Evolutionary conservation across 2,113 vertebrate genomes (phyloP).

Genomic region (Mirounga angustirostris): DNA sequence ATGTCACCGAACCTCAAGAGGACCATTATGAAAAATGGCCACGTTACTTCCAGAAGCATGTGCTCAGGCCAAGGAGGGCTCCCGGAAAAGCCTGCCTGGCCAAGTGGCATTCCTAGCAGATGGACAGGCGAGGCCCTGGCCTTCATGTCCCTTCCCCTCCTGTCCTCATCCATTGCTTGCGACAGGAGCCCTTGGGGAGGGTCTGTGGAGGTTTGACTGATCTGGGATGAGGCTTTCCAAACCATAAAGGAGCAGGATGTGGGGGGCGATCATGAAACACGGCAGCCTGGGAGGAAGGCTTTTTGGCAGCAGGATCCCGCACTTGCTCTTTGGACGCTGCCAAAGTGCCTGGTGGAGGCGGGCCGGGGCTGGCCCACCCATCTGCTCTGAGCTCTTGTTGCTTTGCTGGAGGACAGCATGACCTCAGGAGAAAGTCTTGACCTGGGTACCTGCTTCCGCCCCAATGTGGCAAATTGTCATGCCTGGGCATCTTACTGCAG

Average conservation of each 20-base stretch:
- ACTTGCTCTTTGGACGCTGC: not conserved
- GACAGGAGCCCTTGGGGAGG: not conserved
- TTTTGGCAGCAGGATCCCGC: not conserved
- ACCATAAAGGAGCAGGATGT: not conserved
- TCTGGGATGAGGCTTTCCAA: not conserved
- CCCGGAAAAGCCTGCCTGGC: not conserved
- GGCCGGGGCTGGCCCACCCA: not conserved
- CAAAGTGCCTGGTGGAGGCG: not conserved
- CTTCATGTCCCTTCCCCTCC: not conserved
- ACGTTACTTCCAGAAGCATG: not conserved
- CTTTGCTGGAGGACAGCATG: not conserved
- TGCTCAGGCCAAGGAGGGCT: not conserved
- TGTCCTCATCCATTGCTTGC: not conserved
- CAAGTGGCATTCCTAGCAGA: not conserved
- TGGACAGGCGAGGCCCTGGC: accelerated
- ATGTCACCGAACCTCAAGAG: not conserved
- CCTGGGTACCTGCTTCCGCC: not conserved
- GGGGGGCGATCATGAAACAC: not conserved
- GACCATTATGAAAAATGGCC: not conserved
- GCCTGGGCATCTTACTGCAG: not conserved
- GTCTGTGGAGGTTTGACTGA: not conserved
- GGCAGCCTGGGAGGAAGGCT: not conserved
- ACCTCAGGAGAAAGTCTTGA: conserved; percentile 16
- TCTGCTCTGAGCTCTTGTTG: conserved; percentile 17
- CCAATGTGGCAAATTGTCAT: not conserved